A percentile compares a stretch with the other conserved stretches of the same genome.
phyloP scores from a whole-genome alignment of 2,888 invertebrate genomes.

The Endotricha flammealis region DNA sequence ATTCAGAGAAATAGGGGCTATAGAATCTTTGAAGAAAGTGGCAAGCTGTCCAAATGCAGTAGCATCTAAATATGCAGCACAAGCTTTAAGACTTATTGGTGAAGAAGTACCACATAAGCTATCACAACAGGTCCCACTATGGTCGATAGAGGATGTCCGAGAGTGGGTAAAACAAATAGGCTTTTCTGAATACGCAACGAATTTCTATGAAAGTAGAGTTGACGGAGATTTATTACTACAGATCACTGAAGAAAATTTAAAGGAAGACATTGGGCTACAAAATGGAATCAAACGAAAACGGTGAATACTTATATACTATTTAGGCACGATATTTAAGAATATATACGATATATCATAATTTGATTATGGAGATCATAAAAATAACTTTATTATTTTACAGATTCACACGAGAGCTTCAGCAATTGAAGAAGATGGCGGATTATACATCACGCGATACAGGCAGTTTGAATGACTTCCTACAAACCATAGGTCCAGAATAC shows the following conservation, averaged over 20 bases:
- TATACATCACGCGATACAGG: conserved; percentile 96
- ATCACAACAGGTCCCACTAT: conserved; percentile 98
- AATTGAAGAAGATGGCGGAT: conserved; percentile 96
- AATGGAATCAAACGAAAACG: conserved; percentile 96
- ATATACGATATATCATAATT: background rate
- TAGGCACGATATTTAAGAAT: conserved; percentile 2
- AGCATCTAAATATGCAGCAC: conserved; percentile 97
- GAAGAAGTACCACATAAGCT: conserved; percentile 98
- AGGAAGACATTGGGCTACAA: conserved; percentile 93
- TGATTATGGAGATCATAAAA: background rate
- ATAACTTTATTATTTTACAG: conserved; percentile 57
- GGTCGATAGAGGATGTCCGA: conserved; percentile 97
- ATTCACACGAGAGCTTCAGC: conserved; percentile 94
- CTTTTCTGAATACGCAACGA: conserved; percentile 88
- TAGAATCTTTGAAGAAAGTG: conserved; percentile 95
- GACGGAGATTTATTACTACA: conserved; percentile 97
- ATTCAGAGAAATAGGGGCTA: conserved; percentile 95
- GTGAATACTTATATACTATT: conserved; percentile 55
- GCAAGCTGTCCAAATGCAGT: conserved; percentile 99
- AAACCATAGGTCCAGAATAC: conserved; percentile 91
- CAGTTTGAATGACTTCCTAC: conserved; percentile 92
- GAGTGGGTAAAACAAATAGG: conserved; percentile 99
- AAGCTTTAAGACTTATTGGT: conserved; percentile 93
- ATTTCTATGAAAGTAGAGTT: conserved; percentile 94
- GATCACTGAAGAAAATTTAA: conserved; percentile 93